phyloP scores from a whole-genome alignment of 2,797 vertebrate genomes.

The Nyctibius grandis region DNA sequence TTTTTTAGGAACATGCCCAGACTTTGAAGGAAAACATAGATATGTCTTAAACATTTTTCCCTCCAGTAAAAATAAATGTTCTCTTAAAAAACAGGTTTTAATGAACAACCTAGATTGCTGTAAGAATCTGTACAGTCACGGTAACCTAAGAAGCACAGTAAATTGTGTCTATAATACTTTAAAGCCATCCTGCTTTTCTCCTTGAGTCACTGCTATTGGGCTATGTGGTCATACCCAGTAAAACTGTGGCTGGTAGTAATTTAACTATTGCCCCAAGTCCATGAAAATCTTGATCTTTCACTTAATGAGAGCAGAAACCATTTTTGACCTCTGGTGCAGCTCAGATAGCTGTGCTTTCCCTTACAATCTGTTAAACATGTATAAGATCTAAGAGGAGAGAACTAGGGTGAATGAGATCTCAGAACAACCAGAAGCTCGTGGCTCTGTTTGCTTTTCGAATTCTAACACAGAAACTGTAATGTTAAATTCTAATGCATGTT shows the following conservation, averaged over 20 bases:
- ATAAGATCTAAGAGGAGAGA: not conserved
- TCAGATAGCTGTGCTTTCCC: not conserved
- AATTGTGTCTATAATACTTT: not conserved
- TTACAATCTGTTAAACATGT: not conserved
- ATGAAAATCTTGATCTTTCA: not conserved
- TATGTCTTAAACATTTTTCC: not conserved
- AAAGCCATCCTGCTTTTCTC: not conserved
- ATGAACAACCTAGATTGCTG: not conserved
- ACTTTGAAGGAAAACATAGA: not conserved
- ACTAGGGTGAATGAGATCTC: accelerated
- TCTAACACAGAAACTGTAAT: not conserved
- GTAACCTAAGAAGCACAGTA: not conserved
- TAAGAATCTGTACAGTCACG: not conserved
- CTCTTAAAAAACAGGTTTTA: not conserved
- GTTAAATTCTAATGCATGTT: not conserved
- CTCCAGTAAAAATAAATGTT: not conserved
- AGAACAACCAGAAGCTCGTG: not conserved
- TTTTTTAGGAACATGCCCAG: not conserved
- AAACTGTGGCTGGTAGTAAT: not conserved
- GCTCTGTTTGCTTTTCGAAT: constrained; percentile 17
- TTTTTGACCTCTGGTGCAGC: not conserved
- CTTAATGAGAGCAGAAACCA: not conserved
- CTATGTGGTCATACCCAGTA: not conserved
- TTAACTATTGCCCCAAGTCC: not conserved
- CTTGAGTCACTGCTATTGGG: not conserved